These are phyloP conservation scores for Hydropsyche tenuis DNA, from an alignment of 1,140 invertebrate genomes.

Conservation along the genomic window DNA sequence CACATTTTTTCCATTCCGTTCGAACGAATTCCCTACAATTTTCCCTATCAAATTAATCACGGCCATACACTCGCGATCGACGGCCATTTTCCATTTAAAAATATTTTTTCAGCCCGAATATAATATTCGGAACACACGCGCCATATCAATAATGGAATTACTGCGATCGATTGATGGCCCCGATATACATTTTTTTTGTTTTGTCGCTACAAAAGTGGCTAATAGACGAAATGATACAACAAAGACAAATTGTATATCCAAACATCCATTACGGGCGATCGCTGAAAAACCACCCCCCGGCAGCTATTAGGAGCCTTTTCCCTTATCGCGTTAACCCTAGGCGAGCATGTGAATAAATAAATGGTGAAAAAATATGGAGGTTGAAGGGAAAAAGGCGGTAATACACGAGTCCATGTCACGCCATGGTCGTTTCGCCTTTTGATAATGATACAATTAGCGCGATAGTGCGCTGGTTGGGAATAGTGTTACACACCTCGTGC, in stretches of 20 bases:
- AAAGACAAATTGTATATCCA: slow-evolving; percentile 15
- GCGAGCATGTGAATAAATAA: slow-evolving; percentile 12
- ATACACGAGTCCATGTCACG: slow-evolving; percentile 9
- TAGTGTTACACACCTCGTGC: no score
- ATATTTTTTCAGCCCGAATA: no score
- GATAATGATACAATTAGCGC: slow-evolving; percentile 18
- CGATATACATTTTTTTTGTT: background rate
- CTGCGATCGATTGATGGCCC: slow-evolving; percentile 6
- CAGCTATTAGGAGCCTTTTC: no score
- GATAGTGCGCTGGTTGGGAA: background rate
- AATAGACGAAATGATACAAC: slow-evolving; percentile 16
- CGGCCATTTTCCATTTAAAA: no score
- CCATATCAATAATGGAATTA: no score
- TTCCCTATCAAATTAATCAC: no score
- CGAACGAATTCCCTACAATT: no score
- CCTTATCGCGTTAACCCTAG: slow-evolving; percentile 16
- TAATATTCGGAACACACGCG: no score
- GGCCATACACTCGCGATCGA: no score
- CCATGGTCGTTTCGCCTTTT: slow-evolving; percentile 3
- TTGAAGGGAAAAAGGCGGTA: background rate
- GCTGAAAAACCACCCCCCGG: no score
- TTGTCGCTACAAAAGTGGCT: slow-evolving; percentile 2
- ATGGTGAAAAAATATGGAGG: background rate
- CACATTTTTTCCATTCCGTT: no score
- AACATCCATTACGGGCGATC: slow-evolving; percentile 10